A percentile compares a stretch with the other conserved stretches of the same genome.
Evolutionary conservation across 2,888 invertebrate genomes (phyloP).

Genomic region (Chouioia cunea): DNA sequence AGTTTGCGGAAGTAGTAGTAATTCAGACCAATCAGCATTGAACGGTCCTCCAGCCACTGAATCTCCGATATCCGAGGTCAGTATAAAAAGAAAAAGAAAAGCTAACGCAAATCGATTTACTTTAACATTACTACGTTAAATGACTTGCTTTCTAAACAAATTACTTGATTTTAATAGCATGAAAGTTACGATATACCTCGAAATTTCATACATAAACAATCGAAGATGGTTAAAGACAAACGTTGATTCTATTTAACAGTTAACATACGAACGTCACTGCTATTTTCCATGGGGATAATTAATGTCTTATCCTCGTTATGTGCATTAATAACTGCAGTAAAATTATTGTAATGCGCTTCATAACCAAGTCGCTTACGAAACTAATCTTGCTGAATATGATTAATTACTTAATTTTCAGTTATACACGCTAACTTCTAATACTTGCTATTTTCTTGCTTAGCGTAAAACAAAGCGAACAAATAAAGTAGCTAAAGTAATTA

Average conservation of each 20-base stretch:
- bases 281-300: conserved; percentile 30
- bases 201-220: conserved; percentile 34
- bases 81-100: conserved; percentile 52
- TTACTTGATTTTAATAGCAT: conserved; percentile 42
- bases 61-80: conserved; percentile 64
- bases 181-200: conserved; percentile 30
- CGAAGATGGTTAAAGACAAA: conserved; percentile 30
- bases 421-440: too few species aligned
- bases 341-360: conserved; percentile 41
- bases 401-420: conserved; percentile 3
- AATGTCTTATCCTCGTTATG: conserved; percentile 31
- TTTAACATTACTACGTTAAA: conserved; percentile 26
- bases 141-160: conserved; percentile 37
- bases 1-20: conserved; percentile 57
- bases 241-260: conserved; percentile 36
- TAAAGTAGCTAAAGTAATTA: conserved; percentile 11
- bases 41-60: conserved; percentile 63
- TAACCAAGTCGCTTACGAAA: conserved; percentile 42
- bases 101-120: conserved; percentile 8
- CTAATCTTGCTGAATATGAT: conserved; percentile 39
- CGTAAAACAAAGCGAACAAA: too few species aligned
- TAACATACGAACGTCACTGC: conserved; percentile 46
- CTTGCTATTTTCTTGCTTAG: too few species aligned
- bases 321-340: conserved; percentile 34
- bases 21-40: conserved; percentile 59